phyloP scores from a whole-genome alignment of 1,140 invertebrate genomes.

The Cylas formicarius region DNA sequence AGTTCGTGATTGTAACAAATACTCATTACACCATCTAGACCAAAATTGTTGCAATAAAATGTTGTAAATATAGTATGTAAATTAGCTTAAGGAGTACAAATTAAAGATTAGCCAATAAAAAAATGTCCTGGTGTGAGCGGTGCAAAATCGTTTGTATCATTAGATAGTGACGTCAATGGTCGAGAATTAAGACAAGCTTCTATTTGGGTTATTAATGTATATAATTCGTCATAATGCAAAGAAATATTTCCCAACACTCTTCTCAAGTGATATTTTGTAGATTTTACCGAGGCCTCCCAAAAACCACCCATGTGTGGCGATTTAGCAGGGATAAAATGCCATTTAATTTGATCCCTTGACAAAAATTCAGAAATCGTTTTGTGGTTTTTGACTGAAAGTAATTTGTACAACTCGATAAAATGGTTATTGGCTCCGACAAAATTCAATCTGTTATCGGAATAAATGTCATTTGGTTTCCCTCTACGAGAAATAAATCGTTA shows the following conservation, averaged over 20 bases:
- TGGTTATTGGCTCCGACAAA: conserved; percentile 31
- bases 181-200: no score
- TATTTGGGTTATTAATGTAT: no score
- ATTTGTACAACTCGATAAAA: conserved; percentile 2
- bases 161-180: no score
- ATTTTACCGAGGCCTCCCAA: conserved; percentile 41
- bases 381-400: neutral
- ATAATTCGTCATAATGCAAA: neutral
- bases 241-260: conserved; percentile 22
- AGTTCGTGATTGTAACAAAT: no score
- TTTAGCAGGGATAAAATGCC: conserved; percentile 43
- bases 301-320: conserved; percentile 42
- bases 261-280: conserved; percentile 38
- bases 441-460: conserved; percentile 37
- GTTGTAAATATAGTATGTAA: no score
- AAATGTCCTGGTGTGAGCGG: no score
- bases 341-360: conserved; percentile 26
- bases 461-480: conserved; percentile 28
- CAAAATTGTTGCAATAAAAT: no score
- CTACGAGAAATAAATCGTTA: conserved; percentile 38
- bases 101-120: no score
- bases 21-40: no score
- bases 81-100: no score
- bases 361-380: no score
- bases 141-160: no score